Evolutionary conservation across 2,797 vertebrate genomes (phyloP).

Genomic region (Chromis chromis): DNA sequence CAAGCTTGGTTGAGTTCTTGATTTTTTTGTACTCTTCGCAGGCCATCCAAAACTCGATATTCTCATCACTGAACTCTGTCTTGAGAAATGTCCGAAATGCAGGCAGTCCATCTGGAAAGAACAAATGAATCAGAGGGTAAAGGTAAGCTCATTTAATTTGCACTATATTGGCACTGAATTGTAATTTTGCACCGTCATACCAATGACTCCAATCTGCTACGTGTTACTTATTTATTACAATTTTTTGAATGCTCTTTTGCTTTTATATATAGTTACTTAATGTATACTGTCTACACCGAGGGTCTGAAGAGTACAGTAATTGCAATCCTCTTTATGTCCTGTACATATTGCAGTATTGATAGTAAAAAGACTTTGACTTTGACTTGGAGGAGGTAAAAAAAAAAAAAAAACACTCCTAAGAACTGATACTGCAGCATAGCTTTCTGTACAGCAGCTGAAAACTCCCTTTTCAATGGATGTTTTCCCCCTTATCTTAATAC

Average conservation of each 20-base stretch:
- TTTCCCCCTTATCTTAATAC: not conserved
- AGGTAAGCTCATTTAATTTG: too few relatives aligned
- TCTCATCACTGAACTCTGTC: constrained; percentile 96
- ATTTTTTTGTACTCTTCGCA: constrained; percentile 96
- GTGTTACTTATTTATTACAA: too few relatives aligned
- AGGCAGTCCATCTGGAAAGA: constrained; percentile 87
- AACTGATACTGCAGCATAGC: not conserved
- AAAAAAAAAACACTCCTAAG: constrained; percentile 18
- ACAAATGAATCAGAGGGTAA: constrained; percentile 22
- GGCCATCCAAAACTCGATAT: constrained; percentile 97
- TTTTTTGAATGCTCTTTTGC: too few relatives aligned
- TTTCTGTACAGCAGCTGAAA: constrained; percentile 28
- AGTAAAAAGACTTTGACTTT: too few relatives aligned
- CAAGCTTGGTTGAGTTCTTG: constrained; percentile 88
- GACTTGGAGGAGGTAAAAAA: constrained; percentile 1
- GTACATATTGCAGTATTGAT: too few relatives aligned
- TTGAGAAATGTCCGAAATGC: constrained; percentile 94
- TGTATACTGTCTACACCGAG: too few relatives aligned
- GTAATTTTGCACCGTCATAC: too few relatives aligned
- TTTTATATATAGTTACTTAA: too few relatives aligned
- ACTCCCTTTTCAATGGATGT: not conserved
- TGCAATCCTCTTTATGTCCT: too few relatives aligned
- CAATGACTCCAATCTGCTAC: too few relatives aligned
- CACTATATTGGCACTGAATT: too few relatives aligned
- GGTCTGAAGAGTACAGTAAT: too few relatives aligned